These are phyloP conservation scores for Ondatra zibethicus DNA, from an alignment of 2,113 vertebrate species.

Conservation along the genomic window DNA sequence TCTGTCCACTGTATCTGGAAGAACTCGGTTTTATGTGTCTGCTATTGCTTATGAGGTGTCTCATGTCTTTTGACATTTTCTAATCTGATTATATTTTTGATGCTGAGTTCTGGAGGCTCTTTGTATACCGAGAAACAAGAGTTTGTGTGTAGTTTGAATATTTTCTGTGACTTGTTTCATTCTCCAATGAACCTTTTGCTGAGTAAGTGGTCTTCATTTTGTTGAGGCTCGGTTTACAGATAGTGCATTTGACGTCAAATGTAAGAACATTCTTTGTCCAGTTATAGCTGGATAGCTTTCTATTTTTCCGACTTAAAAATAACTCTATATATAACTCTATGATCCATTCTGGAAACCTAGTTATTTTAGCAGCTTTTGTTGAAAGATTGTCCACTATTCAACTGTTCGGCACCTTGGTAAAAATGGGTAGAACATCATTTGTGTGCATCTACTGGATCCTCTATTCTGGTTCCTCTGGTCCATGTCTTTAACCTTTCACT, in stretches of 20 bases:
- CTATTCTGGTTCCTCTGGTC: neutral
- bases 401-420: neutral
- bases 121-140: neutral
- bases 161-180: slow-evolving; percentile 9
- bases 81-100: neutral
- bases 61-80: slow-evolving; percentile 1
- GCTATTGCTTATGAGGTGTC: neutral
- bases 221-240: neutral
- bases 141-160: slow-evolving; percentile 41
- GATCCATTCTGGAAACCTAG: neutral
- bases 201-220: neutral
- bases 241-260: neutral
- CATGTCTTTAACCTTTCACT: neutral
- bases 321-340: neutral
- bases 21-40: neutral
- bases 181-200: neutral
- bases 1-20: neutral
- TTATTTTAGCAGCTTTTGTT: neutral
- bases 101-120: neutral
- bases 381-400: neutral
- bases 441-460: neutral
- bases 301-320: neutral
- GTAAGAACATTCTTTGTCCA: neutral
- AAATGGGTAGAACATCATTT: neutral
- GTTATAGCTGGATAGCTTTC: neutral